Evolutionary conservation across 1,140 invertebrate genomes (phyloP).

Genomic region (Eriocheir sinensis): DNA sequence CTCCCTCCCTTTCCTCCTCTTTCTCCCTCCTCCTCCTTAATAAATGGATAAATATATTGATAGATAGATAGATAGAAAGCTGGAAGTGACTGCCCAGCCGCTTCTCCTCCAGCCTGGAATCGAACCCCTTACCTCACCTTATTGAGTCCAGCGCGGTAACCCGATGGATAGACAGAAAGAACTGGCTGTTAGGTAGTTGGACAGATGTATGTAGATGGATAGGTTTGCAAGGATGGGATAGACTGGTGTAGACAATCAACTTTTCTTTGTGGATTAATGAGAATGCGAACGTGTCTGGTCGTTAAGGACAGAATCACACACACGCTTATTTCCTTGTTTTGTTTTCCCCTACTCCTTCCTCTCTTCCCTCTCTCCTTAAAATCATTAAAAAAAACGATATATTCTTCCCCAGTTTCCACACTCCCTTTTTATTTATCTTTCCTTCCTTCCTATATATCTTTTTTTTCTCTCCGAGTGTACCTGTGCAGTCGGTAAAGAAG

Average conservation of each 20-base stretch:
- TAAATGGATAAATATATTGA: no score
- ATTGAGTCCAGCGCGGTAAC: no score
- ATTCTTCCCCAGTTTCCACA: not conserved
- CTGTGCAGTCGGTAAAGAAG: not conserved
- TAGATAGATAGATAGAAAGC: not conserved
- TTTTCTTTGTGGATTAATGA: not conserved
- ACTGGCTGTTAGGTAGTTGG: no score
- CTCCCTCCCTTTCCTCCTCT: not conserved
- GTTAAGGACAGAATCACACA: not conserved
- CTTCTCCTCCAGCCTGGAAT: no score
- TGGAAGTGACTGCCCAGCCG: not conserved
- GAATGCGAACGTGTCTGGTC: not conserved
- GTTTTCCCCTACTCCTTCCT: not conserved
- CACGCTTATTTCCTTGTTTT: not conserved
- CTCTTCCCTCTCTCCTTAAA: constrained; percentile 34
- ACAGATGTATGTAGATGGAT: no score
- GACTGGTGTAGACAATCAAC: no score
- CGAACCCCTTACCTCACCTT: no score
- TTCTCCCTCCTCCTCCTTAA: not conserved
- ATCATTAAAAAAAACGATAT: no score
- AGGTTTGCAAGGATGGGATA: no score
- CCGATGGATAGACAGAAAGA: no score
- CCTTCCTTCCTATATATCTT: not conserved
- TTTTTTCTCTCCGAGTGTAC: no score
- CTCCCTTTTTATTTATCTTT: constrained; percentile 7